Evolutionary conservation across 2,888 invertebrate species (phyloP).

Genomic region (Phyllotreta cruciferae): DNA sequence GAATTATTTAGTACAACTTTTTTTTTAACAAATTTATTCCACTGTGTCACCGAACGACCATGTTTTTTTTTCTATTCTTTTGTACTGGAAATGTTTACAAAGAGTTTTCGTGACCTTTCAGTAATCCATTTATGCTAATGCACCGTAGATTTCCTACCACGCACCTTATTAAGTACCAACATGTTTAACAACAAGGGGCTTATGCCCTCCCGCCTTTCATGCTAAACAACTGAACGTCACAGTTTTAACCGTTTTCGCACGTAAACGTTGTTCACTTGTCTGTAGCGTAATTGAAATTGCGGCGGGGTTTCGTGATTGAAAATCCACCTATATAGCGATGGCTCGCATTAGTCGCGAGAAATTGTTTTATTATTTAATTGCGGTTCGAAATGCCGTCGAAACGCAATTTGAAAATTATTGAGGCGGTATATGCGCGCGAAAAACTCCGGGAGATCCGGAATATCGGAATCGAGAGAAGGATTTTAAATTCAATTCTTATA

Average conservation of each 20-base stretch:
- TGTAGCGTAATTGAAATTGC: constrained; percentile 31
- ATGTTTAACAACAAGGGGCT: constrained; percentile 15
- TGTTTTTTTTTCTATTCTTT: constrained; percentile 5
- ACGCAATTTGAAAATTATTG: too few relatives aligned
- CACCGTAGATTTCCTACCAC: constrained; percentile 19
- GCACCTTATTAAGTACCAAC: constrained; percentile 21
- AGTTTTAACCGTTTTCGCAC: constrained; percentile 27
- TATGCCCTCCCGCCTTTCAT: constrained; percentile 9
- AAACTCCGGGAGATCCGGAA: too few relatives aligned
- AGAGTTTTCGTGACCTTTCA: constrained; percentile 25
- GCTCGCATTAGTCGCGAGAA: constrained; percentile 1
- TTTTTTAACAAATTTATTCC: constrained; percentile 1
- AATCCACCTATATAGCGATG: constrained; percentile 4
- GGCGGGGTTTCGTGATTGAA: constrained; percentile 24
- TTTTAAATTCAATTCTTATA: constrained; percentile 8
- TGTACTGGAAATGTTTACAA: constrained; percentile 22
- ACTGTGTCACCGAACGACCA: not conserved
- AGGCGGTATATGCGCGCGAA: too few relatives aligned
- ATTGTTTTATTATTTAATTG: not conserved
- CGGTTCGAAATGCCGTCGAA: too few relatives aligned
- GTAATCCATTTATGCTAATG: constrained; percentile 24
- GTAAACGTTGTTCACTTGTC: constrained; percentile 30
- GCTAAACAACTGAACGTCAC: constrained; percentile 24
- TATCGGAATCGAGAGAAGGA: not conserved
- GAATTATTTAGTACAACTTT: not conserved